A percentile compares a stretch with the other conserved stretches of the same genome.
phyloP scores from a whole-genome alignment of 2,113 vertebrate species.

The Macrotus californicus region DNA sequence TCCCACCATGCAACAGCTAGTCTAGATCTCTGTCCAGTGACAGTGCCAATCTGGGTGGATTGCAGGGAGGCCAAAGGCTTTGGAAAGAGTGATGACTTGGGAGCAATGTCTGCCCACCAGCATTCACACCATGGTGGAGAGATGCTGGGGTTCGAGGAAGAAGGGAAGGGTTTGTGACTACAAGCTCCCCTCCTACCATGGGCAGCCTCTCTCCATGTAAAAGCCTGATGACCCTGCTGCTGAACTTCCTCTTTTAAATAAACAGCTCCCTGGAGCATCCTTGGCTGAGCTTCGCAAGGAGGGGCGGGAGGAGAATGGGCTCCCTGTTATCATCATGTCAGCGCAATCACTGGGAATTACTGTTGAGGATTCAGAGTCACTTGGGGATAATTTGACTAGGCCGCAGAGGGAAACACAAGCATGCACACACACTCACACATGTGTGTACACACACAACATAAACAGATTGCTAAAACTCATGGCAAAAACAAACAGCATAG shows the following conservation, averaged over 20 bases:
- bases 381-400: slow-evolving; percentile 62
- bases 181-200: background rate
- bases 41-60: background rate
- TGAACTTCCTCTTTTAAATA: background rate
- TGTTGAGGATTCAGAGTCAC: slow-evolving; percentile 53
- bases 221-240: slow-evolving; percentile 13
- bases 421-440: background rate
- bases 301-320: background rate
- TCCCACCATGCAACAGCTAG: background rate
- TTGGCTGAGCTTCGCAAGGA: slow-evolving; percentile 56
- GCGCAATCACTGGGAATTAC: slow-evolving; percentile 66
- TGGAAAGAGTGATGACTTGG: background rate
- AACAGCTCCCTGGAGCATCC: slow-evolving; percentile 37
- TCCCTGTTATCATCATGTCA: slow-evolving; percentile 45
- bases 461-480: slow-evolving; percentile 62
- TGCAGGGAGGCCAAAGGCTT: background rate
- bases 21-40: background rate
- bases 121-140: background rate
- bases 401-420: slow-evolving; percentile 15
- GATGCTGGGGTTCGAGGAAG: background rate
- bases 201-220: background rate
- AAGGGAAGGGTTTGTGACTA: background rate
- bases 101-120: background rate
- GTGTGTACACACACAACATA: background rate
- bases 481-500: slow-evolving; percentile 53